These are phyloP conservation scores for Pachyseris speciosa DNA, from an alignment of 64 coral and sea anemone genomes.

Conservation along the genomic window DNA sequence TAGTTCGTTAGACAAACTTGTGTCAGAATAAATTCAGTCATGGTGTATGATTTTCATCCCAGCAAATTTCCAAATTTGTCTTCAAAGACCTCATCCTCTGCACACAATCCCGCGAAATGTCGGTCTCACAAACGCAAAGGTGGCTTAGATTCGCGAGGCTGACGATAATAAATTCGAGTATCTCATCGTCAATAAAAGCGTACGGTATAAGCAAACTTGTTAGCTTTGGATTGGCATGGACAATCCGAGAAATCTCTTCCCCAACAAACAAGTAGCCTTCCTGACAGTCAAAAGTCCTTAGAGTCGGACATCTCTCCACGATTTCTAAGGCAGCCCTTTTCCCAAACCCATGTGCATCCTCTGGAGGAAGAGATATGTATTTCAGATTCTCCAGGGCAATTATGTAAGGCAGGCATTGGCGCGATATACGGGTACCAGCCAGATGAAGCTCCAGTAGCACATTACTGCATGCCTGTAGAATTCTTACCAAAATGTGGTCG, in stretches of 20 bases:
- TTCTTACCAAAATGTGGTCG: background rate
- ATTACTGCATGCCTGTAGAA: background rate
- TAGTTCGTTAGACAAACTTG: no score
- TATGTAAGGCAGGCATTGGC: background rate
- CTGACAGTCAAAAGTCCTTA: background rate
- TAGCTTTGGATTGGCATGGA: background rate
- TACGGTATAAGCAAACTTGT: background rate
- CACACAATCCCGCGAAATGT: no score
- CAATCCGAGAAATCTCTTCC: background rate
- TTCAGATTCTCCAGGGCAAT: background rate
- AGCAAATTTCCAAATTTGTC: no score
- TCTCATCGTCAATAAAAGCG: no score
- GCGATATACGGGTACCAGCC: background rate
- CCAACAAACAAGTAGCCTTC: background rate
- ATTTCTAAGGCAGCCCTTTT: background rate
- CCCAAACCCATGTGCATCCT: background rate
- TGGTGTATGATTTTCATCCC: no score
- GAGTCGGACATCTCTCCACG: background rate
- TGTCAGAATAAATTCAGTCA: no score
- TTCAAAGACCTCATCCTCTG: no score
- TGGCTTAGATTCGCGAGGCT: no score
- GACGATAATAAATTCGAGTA: no score
- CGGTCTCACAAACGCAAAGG: no score
- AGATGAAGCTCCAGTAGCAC: background rate
- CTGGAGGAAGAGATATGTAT: background rate